phyloP scores from a whole-genome alignment of 2,888 invertebrate species.

The Pediacus dermestoides region DNA sequence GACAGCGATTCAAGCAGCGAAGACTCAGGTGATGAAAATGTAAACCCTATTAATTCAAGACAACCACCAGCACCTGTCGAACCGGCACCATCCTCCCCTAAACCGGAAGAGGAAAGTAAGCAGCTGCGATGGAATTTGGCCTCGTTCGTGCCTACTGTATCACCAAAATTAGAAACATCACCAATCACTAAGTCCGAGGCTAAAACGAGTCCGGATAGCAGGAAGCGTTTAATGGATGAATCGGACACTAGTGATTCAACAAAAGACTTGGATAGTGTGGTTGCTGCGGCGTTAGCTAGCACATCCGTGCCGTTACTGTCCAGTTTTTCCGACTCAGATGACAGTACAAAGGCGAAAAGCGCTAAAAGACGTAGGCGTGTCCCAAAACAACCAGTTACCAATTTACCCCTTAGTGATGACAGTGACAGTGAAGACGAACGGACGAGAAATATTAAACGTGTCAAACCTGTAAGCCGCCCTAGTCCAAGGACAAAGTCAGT shows the following conservation, averaged over 20 bases:
- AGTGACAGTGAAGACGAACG: conserved; percentile 40
- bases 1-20: conserved; percentile 56
- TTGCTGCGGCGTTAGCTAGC: conserved; percentile 51
- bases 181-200: conserved; percentile 20
- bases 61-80: conserved; percentile 29
- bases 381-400: conserved; percentile 32
- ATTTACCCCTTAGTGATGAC: conserved; percentile 37
- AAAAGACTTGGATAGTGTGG: conserved; percentile 56
- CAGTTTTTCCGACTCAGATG: conserved; percentile 58
- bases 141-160: conserved; percentile 50
- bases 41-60: conserved; percentile 18
- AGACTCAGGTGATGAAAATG: conserved; percentile 52
- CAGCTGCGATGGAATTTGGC: conserved; percentile 43
- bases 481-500: conserved; percentile 44
- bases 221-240: conserved; percentile 38
- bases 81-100: conserved; percentile 42
- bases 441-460: conserved; percentile 19
- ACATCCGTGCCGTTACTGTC: conserved; percentile 52
- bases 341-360: conserved; percentile 19
- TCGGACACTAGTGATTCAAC: conserved; percentile 53
- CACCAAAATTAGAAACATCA: conserved; percentile 25
- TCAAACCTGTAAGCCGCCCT: conserved; percentile 42
- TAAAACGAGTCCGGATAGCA: conserved; percentile 28
- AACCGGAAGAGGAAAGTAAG: conserved; percentile 48
- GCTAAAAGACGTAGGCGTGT: conserved; percentile 31